Evolutionary conservation across 2,113 vertebrate genomes (phyloP).

Genomic region (Catharus minimus): DNA sequence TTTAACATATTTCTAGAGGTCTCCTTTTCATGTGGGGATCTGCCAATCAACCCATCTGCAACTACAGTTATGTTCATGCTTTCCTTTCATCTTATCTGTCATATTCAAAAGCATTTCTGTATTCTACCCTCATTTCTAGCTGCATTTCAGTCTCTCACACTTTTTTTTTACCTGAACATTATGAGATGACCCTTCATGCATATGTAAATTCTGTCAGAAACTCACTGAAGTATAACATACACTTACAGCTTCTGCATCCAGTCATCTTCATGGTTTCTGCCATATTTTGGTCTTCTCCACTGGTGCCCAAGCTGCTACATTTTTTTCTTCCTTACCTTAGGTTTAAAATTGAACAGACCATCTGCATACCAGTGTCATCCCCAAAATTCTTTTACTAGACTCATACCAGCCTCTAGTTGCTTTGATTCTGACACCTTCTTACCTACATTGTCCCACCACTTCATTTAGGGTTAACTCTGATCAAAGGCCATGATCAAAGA

Average conservation of each 20-base stretch:
- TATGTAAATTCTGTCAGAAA: conserved; percentile 65
- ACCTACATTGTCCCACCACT: conserved; percentile 50
- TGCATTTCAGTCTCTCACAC: conserved; percentile 15
- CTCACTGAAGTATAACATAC: conserved; percentile 59
- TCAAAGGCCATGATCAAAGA: conserved; percentile 68
- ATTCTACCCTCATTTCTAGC: conserved; percentile 50
- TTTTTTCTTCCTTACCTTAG: neutral
- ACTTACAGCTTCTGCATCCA: conserved; percentile 42
- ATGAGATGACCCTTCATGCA: conserved; percentile 62
- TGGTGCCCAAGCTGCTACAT: neutral
- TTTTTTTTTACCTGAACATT: conserved; percentile 25
- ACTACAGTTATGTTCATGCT: neutral
- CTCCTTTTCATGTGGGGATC: conserved; percentile 28
- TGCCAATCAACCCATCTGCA: conserved; percentile 55
- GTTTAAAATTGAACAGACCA: conserved; percentile 12
- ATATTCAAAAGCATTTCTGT: neutral
- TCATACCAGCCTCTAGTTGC: neutral
- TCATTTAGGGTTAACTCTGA: conserved; percentile 61
- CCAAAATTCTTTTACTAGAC: conserved; percentile 20
- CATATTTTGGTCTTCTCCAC: conserved; percentile 31
- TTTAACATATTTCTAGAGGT: conserved; percentile 30
- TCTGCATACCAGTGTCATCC: conserved; percentile 21
- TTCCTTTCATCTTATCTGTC: conserved; percentile 56
- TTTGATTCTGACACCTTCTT: conserved; percentile 62
- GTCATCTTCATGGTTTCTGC: conserved; percentile 19